Conservation (phyloP, 2,888 invertebrate species). For the Ectemnius lituratus region DNA sequence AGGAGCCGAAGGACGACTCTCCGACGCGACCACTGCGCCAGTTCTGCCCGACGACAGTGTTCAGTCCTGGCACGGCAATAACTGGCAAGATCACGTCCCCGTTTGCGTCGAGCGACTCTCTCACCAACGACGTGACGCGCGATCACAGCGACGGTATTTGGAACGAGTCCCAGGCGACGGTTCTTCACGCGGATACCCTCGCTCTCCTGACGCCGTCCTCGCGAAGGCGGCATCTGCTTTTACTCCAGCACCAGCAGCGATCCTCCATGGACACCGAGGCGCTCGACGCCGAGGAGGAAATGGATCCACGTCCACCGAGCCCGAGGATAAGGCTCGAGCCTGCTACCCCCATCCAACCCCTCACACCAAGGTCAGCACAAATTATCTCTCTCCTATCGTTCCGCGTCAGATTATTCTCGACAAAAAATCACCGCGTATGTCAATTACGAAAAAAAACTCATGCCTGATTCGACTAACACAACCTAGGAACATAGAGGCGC, state of each 20-base stretch:
- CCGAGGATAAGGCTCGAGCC: conserved; percentile 73
- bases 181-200: conserved; percentile 86
- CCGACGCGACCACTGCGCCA: conserved; percentile 58
- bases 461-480: no score
- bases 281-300: conserved; percentile 81
- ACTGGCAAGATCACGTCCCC: conserved; percentile 80
- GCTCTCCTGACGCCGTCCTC: conserved; percentile 88
- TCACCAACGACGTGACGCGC: conserved; percentile 87
- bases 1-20: conserved; percentile 57
- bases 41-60: conserved; percentile 45
- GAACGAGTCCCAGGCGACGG: conserved; percentile 94
- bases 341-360: conserved; percentile 66
- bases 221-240: conserved; percentile 86
- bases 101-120: conserved; percentile 90
- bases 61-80: conserved; percentile 51
- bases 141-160: conserved; percentile 93
- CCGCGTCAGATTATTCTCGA: no score
- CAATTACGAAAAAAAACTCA: no score
- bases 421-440: no score
- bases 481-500: no score
- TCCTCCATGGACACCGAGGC: conserved; percentile 92
- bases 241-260: conserved; percentile 90
- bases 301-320: conserved; percentile 69
- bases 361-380: conserved; percentile 63
- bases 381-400: no score